Percentiles rank a stretch among this genome's conserved stretches.
Conservation (phyloP, 2,113 vertebrate species). For the Corythaeola cristata region DNA sequence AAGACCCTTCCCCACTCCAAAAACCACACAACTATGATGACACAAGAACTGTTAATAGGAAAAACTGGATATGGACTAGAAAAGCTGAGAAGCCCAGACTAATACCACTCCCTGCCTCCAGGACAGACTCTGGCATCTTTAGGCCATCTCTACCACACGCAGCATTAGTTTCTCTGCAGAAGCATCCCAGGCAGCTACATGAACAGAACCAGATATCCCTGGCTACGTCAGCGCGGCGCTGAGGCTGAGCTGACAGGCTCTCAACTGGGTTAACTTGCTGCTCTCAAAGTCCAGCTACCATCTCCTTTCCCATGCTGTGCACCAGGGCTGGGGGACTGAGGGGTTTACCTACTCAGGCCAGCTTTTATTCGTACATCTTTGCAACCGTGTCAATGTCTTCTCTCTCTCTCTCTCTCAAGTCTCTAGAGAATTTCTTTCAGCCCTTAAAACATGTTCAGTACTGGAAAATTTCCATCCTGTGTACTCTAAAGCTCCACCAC, state of each 20-base stretch:
- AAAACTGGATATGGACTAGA: background rate
- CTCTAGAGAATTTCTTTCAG: background rate
- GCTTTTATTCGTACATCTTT: background rate
- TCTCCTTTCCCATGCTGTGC: background rate
- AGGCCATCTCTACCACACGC: background rate
- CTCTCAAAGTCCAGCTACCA: background rate
- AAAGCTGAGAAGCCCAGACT: background rate
- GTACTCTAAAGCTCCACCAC: background rate
- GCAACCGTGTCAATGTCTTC: background rate
- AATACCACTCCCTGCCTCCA: background rate
- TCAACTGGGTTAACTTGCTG: background rate
- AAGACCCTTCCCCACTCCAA: background rate
- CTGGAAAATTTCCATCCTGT: background rate
- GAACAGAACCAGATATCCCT: background rate
- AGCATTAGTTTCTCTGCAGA: background rate
- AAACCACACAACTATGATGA: background rate
- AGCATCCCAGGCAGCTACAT: background rate
- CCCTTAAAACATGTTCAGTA: background rate
- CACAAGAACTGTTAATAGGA: background rate
- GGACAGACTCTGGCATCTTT: background rate
- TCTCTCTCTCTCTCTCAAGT: background rate
- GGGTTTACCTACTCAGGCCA: background rate
- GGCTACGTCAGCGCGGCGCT: background rate
- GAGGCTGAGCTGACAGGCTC: background rate
- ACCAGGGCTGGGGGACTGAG: accelerated